A percentile compares a stretch with the other conserved stretches of the same genome.
phyloP scores from a whole-genome alignment of 1,140 invertebrate species.

The Rhagoletis zephyria region DNA sequence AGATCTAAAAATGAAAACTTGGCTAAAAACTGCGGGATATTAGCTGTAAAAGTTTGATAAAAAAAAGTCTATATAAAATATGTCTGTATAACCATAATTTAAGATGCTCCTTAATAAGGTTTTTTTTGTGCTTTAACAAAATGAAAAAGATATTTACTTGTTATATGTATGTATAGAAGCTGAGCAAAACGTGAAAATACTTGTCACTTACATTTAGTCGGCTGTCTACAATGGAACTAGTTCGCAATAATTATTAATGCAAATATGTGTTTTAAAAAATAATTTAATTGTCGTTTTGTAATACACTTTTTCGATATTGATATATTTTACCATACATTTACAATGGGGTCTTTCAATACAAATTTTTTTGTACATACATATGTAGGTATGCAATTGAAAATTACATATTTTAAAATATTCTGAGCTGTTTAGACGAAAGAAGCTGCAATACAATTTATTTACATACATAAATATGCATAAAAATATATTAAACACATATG shows the following conservation, averaged over 20 bases:
- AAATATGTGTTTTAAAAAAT: too few relatives aligned
- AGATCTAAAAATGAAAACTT: not conserved
- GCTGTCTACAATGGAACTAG: too few relatives aligned
- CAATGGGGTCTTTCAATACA: not conserved
- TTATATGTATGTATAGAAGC: not conserved
- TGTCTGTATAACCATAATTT: not conserved
- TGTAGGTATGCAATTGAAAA: not conserved
- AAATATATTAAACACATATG: too few relatives aligned
- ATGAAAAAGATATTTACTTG: not conserved
- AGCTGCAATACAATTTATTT: not conserved
- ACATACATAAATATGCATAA: not conserved
- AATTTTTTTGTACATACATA: not conserved
- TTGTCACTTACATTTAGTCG: too few relatives aligned
- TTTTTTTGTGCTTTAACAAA: too few relatives aligned
- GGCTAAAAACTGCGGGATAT: constrained; percentile 1
- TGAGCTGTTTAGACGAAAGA: not conserved
- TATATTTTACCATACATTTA: not conserved
- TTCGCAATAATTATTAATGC: too few relatives aligned
- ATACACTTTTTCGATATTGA: too few relatives aligned
- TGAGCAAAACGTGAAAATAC: not conserved
- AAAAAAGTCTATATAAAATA: not conserved
- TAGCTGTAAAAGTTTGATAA: not conserved
- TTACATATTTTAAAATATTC: too few relatives aligned
- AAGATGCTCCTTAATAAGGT: too few relatives aligned
- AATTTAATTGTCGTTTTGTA: too few relatives aligned